Conservation (phyloP, 2,113 vertebrate genomes). For the Capra hircus region DNA sequence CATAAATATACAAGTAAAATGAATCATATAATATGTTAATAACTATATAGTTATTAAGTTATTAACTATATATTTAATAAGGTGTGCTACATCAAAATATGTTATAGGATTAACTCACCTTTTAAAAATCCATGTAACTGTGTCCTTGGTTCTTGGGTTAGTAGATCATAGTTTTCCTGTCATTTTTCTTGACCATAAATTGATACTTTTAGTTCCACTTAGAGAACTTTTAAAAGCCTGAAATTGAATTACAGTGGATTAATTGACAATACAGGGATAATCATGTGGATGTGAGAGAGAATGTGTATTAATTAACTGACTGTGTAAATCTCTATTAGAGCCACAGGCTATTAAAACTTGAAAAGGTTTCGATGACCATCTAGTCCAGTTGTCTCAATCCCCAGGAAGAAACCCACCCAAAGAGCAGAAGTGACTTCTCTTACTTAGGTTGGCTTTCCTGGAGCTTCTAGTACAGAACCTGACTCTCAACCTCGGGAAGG, state of each 20-base stretch:
- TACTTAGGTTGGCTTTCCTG: neutral
- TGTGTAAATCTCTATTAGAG: neutral
- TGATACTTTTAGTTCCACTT: neutral
- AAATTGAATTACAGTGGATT: neutral
- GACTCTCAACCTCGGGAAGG: neutral
- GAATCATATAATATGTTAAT: neutral
- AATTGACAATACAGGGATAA: neutral
- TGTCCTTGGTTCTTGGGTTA: neutral
- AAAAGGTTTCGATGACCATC: neutral
- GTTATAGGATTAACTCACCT: neutral
- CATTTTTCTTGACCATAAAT: neutral
- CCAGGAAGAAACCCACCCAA: neutral
- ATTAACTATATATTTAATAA: neutral
- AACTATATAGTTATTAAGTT: neutral
- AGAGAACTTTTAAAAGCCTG: neutral
- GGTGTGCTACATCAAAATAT: neutral
- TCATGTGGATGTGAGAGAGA: neutral
- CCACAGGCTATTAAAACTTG: neutral
- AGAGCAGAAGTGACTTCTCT: neutral
- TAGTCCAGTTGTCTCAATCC: neutral
- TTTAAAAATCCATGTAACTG: slow-evolving; percentile 12
- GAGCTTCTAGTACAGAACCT: neutral
- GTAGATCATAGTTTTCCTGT: neutral
- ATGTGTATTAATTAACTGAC: neutral
- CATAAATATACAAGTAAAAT: neutral